Conservation (phyloP, 2,888 invertebrate genomes). For the Agrenia bidenticulata region DNA sequence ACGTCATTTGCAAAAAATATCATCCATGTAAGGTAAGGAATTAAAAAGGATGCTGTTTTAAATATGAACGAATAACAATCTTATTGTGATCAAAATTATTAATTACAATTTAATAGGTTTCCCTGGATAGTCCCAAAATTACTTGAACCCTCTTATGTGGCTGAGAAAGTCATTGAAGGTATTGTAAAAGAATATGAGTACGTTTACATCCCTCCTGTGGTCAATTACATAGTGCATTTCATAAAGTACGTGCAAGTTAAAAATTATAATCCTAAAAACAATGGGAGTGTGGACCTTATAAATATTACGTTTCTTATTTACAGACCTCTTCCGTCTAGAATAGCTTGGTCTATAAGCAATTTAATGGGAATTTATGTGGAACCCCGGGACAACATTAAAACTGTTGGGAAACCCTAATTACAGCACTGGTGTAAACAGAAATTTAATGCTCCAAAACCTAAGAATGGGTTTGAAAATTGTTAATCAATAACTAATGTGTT, state of each 20-base stretch:
- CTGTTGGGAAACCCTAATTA: conserved; percentile 4
- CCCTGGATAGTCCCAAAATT: conserved; percentile 55
- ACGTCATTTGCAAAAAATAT: conserved; percentile 38
- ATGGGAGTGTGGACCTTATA: not conserved
- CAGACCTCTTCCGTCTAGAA: conserved; percentile 26
- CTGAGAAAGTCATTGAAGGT: conserved; percentile 64
- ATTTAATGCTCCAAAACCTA: too few species aligned
- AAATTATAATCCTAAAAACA: not conserved
- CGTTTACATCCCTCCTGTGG: conserved; percentile 66
- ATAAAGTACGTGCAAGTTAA: conserved; percentile 27
- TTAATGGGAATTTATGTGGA: conserved; percentile 29
- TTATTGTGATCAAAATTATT: not conserved
- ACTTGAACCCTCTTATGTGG: conserved; percentile 64
- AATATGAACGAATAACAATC: not conserved
- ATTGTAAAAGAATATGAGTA: conserved; percentile 66
- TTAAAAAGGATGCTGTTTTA: not conserved
- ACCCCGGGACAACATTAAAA: conserved; percentile 16
- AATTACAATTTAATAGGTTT: conserved; percentile 22
- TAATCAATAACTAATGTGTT: too few species aligned
- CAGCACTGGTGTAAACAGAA: too few species aligned
- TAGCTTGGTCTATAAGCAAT: conserved; percentile 19
- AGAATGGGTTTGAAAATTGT: too few species aligned
- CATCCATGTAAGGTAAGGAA: conserved; percentile 25
- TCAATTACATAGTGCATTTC: conserved; percentile 52
- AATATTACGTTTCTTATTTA: not conserved